phyloP scores from a whole-genome alignment of 2,797 vertebrate genomes.

The Botia almorhae region DNA sequence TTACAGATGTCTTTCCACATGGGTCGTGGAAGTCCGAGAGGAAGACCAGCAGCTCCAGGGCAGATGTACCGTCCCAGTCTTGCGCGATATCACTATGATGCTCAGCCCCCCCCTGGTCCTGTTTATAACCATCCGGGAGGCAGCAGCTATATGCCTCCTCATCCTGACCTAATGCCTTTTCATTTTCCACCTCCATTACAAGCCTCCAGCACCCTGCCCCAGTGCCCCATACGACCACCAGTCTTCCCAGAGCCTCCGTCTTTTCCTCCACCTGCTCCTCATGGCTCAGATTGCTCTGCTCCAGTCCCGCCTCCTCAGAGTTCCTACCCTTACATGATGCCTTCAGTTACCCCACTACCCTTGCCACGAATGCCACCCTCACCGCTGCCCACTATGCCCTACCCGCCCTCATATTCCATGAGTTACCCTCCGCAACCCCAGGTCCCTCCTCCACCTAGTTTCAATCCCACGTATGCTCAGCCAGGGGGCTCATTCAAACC shows the following conservation, averaged over 20 bases:
- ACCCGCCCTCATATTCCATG: slow-evolving; percentile 84
- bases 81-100: slow-evolving; percentile 86
- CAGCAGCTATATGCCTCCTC: slow-evolving; percentile 81
- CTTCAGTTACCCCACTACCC: slow-evolving; percentile 80
- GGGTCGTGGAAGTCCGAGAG: slow-evolving; percentile 84
- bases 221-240: slow-evolving; percentile 84
- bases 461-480: slow-evolving; percentile 80
- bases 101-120: slow-evolving; percentile 74
- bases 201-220: slow-evolving; percentile 76
- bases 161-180: slow-evolving; percentile 88
- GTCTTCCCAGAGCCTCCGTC: slow-evolving; percentile 87
- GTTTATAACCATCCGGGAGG: slow-evolving; percentile 80
- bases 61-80: slow-evolving; percentile 82
- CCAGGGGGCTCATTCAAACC: slow-evolving; percentile 71
- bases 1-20: slow-evolving; percentile 88
- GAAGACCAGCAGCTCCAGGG: slow-evolving; percentile 81
- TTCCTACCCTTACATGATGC: slow-evolving; percentile 89
- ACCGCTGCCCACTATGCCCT: slow-evolving; percentile 81
- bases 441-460: slow-evolving; percentile 83
- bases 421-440: slow-evolving; percentile 85
- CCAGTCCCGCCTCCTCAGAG: slow-evolving; percentile 78
- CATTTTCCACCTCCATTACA: slow-evolving; percentile 83
- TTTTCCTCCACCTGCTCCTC: slow-evolving; percentile 88
- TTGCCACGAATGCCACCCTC: slow-evolving; percentile 81
- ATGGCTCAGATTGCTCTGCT: slow-evolving; percentile 74